These are phyloP conservation scores for Aptenodytes forsteri DNA, from an alignment of 2,113 vertebrate species.

Conservation along the genomic window DNA sequence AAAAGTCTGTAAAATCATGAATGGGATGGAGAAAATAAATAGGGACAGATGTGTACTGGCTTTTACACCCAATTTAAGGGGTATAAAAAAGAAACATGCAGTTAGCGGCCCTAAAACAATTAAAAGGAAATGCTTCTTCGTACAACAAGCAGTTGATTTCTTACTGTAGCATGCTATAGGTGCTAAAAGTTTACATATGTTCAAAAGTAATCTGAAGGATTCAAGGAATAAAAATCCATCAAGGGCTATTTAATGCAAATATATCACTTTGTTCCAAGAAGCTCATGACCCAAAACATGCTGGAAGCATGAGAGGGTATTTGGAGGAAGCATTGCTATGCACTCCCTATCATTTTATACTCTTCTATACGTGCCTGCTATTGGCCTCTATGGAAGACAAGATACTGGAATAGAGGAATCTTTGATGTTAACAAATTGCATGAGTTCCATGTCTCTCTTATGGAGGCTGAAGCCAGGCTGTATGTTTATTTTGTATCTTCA, in stretches of 20 bases:
- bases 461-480: background rate
- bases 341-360: background rate
- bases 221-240: background rate
- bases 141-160: background rate
- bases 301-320: background rate
- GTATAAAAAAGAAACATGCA: background rate
- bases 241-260: background rate
- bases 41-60: background rate
- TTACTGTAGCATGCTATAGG: background rate
- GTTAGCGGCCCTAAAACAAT: background rate
- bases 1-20: background rate
- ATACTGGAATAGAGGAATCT: background rate
- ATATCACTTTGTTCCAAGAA: background rate
- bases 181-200: background rate
- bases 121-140: background rate
- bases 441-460: background rate
- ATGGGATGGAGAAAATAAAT: background rate
- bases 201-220: background rate
- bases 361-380: background rate
- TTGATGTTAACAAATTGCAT: background rate
- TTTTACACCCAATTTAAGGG: background rate
- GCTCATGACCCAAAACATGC: background rate
- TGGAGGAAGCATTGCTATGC: background rate
- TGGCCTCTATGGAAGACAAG: background rate
- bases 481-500: background rate